Conservation (phyloP, 2,888 invertebrate genomes). For the Agrilus cyanescens region DNA sequence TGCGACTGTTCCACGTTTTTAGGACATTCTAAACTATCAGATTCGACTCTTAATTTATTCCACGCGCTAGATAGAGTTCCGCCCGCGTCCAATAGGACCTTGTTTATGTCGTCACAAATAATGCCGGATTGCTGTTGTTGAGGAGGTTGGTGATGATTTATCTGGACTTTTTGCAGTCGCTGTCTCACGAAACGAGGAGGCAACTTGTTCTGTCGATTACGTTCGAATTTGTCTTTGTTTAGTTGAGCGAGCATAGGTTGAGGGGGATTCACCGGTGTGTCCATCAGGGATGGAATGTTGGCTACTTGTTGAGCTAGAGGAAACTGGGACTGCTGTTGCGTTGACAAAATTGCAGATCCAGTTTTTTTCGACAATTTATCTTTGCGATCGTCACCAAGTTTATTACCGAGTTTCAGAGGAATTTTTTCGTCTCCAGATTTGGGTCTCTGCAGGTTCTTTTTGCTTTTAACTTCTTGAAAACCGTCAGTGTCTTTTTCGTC, state of each 20-base stretch:
- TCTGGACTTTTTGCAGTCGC: conserved; percentile 39
- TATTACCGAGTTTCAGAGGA: conserved; percentile 19
- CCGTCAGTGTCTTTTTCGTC: conserved; percentile 51
- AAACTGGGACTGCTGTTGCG: conserved; percentile 19
- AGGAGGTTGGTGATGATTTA: conserved; percentile 31
- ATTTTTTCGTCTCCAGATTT: conserved; percentile 29
- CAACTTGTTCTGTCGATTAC: conserved; percentile 47
- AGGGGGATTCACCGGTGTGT: conserved; percentile 40
- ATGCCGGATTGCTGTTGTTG: conserved; percentile 26
- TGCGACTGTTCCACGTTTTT: conserved; percentile 30
- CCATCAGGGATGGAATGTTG: conserved; percentile 39
- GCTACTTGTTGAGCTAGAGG: conserved; percentile 33
- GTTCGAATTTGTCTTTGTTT: conserved; percentile 26
- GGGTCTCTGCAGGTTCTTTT: conserved; percentile 56
- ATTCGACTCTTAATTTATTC: conserved; percentile 58
- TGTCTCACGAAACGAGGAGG: conserved; percentile 72
- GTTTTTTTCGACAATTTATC: conserved; percentile 18
- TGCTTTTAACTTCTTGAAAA: conserved; percentile 76
- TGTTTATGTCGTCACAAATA: conserved; percentile 39
- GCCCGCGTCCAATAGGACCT: conserved; percentile 37
- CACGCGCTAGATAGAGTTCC: conserved; percentile 72
- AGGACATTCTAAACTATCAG: conserved; percentile 28
- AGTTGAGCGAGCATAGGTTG: conserved; percentile 28
- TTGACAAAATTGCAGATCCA: conserved; percentile 20
- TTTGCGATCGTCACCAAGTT: conserved; percentile 20